Evolutionary conservation across 2,113 vertebrate species (phyloP), one percentile per base, ranked within the genome.

Genomic region (Chlorodrepanis virens): DNA sequence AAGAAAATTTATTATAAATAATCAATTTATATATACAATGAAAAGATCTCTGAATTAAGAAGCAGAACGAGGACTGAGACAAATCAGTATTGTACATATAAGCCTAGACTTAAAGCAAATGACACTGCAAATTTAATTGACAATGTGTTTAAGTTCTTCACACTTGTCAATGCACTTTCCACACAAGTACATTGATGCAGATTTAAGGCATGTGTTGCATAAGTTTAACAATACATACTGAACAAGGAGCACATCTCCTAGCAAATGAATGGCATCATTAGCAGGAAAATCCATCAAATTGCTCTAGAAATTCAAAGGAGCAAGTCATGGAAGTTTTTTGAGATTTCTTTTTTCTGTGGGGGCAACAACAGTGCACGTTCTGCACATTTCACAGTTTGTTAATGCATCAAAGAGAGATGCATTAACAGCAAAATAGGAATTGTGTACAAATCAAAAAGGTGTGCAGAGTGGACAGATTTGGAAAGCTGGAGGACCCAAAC

Each of bases 171-270:
- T 75, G 68, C 71, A 61, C 50, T 88, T 95, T 88, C 89, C 59
- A 83, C 84, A 90, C 67, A 56, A 69, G 52, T 68, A 40, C 40
- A 15, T 65, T 90, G 89, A 86, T 84, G 83, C 39, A 96, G 83
- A 97, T 92, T 86, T 85, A 95, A 96, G 86, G 79, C 50, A 65
- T 2, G 3, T 39, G n/a, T n/a, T 93, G 61, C 68, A 79, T 68
- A 33, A 97, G 92, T 95, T 81, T 90, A 88, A 89, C 37, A 93
- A 71, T 63, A 39, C 23, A 91, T 71, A 80, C 70, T 83, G 60
- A 84, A 89, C 27, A 77, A 76, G 53, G 53, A 74, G 52, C 53
- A 53, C 35, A 69, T n/a, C 29, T 77, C 19, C 50, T 49, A 68
- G 29, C 49, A 61, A 49, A 76, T 64, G 49, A 97, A 79, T 60